Percentiles rank a stretch among this genome's conserved stretches.
phyloP scores from a whole-genome alignment of 2,797 vertebrate species.

The Myripristis jacobus region DNA sequence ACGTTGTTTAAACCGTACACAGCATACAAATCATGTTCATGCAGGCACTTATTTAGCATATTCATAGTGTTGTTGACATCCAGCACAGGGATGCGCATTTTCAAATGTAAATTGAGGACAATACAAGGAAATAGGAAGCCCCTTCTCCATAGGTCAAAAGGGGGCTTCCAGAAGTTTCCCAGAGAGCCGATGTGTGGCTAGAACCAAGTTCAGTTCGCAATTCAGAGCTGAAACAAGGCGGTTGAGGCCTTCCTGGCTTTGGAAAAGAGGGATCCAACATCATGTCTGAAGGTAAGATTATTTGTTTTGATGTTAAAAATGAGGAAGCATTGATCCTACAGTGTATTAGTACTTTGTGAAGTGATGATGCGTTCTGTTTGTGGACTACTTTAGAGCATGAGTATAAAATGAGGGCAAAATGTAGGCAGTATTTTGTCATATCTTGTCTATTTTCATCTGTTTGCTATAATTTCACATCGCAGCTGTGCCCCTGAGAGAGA shows the following conservation, averaged over 20 bases:
- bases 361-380: background rate
- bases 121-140: conserved; percentile 81
- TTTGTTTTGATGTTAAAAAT: background rate
- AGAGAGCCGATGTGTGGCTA: conserved; percentile 33
- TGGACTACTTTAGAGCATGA: background rate
- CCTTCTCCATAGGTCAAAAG: conserved; percentile 20
- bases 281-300: conserved; percentile 80
- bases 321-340: background rate
- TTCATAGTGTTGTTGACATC: conserved; percentile 8
- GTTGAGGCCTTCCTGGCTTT: conserved; percentile 34
- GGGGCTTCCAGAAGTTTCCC: conserved; percentile 67
- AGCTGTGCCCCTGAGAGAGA: conserved; percentile 77
- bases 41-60: background rate
- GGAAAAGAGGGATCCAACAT: conserved; percentile 29
- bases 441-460: conserved; percentile 3
- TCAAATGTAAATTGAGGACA: conserved; percentile 66
- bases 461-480: conserved; percentile 31
- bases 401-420: background rate
- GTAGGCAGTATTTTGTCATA: background rate
- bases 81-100: conserved; percentile 35
- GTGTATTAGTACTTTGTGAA: background rate
- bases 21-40: background rate
- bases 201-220: conserved; percentile 13
- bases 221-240: conserved; percentile 29
- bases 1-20: background rate